A percentile compares a stretch with the other conserved stretches of the same genome.
Conservation (phyloP, 1,140 invertebrate genomes). For the Lamellibrachia luymesi region DNA sequence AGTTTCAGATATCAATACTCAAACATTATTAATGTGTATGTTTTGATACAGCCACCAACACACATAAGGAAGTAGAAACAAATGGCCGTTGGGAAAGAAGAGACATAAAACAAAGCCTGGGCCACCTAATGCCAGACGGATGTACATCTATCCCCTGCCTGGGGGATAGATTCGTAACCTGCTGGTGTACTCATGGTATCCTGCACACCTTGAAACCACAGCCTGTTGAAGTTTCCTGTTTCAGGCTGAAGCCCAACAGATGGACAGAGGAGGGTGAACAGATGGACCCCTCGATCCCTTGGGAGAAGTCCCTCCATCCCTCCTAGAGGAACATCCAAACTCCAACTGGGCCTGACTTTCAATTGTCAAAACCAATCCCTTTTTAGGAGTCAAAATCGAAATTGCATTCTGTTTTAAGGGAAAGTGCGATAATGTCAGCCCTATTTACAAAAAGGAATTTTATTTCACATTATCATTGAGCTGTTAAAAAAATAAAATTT, state of each 20-base stretch:
- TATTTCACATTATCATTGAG: too few species aligned
- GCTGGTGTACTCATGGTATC: neutral
- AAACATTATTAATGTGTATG: too few species aligned
- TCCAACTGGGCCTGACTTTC: too few species aligned
- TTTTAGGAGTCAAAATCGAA: too few species aligned
- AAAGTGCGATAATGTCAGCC: too few species aligned
- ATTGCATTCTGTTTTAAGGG: too few species aligned
- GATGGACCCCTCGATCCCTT: neutral
- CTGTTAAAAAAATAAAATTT: too few species aligned
- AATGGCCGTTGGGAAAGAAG: neutral
- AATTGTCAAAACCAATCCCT: too few species aligned
- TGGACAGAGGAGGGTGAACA: neutral
- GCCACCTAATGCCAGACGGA: neutral
- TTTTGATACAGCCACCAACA: neutral
- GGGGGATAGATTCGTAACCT: neutral
- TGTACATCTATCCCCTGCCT: neutral
- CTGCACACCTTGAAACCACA: neutral
- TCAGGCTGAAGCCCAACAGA: neutral
- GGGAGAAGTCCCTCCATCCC: too few species aligned
- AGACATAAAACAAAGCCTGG: neutral
- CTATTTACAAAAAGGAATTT: too few species aligned
- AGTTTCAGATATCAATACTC: too few species aligned
- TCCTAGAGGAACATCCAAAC: too few species aligned
- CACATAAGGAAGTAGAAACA: neutral
- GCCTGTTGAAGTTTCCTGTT: neutral